A percentile compares a stretch with the other conserved stretches of the same genome.
phyloP scores from a whole-genome alignment of 2,888 invertebrate genomes.

The Microplitis deprimator region DNA sequence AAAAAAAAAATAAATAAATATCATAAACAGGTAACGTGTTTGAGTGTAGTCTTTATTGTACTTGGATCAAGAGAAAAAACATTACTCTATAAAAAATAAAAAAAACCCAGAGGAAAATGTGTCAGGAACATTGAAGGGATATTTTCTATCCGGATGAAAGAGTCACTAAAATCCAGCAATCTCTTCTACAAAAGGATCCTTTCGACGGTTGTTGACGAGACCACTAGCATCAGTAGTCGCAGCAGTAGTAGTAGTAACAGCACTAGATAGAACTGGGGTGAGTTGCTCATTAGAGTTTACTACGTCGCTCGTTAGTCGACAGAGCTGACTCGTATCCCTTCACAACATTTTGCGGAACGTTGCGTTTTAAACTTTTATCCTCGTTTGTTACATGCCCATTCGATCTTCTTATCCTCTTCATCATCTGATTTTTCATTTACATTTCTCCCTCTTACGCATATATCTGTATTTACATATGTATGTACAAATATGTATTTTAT shows the following conservation, averaged over 20 bases:
- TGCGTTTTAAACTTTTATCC: constrained; percentile 4
- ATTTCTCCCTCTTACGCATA: neutral
- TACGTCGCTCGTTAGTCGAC: constrained; percentile 24
- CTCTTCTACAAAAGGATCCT: constrained; percentile 13
- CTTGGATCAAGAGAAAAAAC: neutral
- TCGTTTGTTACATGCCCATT: neutral
- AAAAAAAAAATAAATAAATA: neutral
- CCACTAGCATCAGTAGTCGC: constrained; percentile 23
- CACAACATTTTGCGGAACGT: constrained; percentile 18
- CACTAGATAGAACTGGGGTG: constrained; percentile 26
- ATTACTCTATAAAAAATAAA: neutral
- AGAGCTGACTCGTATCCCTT: constrained; percentile 6
- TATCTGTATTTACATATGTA: neutral
- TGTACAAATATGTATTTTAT: neutral
- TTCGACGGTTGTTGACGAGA: constrained; percentile 26
- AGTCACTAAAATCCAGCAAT: constrained; percentile 5
- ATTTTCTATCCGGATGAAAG: constrained; percentile 11
- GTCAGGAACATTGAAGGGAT: constrained; percentile 15
- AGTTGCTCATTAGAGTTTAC: constrained; percentile 37
- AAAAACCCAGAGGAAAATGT: constrained; percentile 13
- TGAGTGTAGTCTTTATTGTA: constrained; percentile 3
- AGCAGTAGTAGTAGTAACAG: neutral
- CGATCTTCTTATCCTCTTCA: constrained; percentile 15
- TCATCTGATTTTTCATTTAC: constrained; percentile 2
- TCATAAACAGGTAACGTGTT: neutral